Evolutionary conservation across 2,113 vertebrate species (phyloP).

Genomic region (Bungarus multicinctus): DNA sequence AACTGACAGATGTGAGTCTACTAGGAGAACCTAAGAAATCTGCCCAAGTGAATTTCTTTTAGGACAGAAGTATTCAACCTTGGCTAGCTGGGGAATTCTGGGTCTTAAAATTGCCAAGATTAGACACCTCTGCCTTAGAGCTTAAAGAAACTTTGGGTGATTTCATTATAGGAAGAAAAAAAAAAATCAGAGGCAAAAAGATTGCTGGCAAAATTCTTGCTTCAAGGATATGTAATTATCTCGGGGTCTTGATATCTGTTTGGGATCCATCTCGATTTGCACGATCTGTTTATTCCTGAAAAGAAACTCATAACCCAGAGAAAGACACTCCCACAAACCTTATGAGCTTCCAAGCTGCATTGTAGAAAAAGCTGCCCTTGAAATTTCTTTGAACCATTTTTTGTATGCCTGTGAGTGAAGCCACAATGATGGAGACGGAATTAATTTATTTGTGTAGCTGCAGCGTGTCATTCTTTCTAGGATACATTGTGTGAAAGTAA

Average conservation of each 20-base stretch:
- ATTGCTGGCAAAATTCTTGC: background rate
- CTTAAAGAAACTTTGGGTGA: background rate
- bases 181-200: background rate
- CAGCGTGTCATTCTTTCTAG: conserved; percentile 7
- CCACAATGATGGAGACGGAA: background rate
- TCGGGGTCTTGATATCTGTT: background rate
- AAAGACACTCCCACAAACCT: background rate
- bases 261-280: background rate
- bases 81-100: background rate
- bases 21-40: background rate
- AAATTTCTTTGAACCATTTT: background rate
- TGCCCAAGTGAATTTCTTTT: background rate
- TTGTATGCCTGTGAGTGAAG: background rate
- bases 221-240: background rate
- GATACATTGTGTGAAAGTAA: conserved; percentile 6
- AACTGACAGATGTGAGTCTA: background rate
- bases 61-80: background rate
- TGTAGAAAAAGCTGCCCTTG: background rate
- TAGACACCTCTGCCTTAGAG: background rate
- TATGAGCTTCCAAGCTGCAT: background rate
- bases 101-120: background rate
- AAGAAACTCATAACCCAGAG: background rate
- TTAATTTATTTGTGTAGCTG: conserved; percentile 16
- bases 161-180: too few relatives aligned
- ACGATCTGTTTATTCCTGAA: background rate